These are phyloP conservation scores for Hemiscyllium ocellatum DNA, from an alignment of 2,113 vertebrate species.

Conservation along the genomic window DNA sequence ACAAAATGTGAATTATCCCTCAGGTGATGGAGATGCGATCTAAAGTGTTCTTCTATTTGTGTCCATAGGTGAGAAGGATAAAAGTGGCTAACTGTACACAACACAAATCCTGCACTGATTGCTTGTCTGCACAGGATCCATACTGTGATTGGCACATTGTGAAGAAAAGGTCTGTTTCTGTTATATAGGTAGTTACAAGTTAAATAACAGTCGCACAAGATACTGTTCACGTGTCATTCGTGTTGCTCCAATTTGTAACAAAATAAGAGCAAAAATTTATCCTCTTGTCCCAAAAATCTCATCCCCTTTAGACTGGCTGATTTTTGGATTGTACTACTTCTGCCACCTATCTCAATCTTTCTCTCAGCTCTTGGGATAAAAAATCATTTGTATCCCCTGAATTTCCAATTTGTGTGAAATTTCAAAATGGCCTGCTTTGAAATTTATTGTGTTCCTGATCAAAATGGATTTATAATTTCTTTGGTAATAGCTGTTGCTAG, in stretches of 20 bases:
- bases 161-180: conserved; percentile 54
- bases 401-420: neutral
- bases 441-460: too few relatives aligned
- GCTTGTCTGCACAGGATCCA: conserved; percentile 73
- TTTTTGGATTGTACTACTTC: neutral
- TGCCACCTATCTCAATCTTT: neutral
- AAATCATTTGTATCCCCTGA: neutral
- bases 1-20: neutral
- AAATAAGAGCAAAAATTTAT: neutral
- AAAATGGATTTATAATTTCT: neutral
- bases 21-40: conserved; percentile 1
- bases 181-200: neutral
- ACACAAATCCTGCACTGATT: conserved; percentile 55
- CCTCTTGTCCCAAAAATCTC: neutral
- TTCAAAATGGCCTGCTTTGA: too few relatives aligned
- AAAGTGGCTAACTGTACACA: conserved; percentile 64
- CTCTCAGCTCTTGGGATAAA: neutral
- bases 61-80: conserved; percentile 67
- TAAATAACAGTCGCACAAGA: too few relatives aligned
- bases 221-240: neutral
- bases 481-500: neutral
- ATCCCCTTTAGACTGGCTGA: neutral
- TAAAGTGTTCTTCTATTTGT: conserved; percentile 4
- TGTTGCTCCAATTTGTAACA: neutral
- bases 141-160: conserved; percentile 79